Conservation (phyloP, 2,113 vertebrate species). For the Varanus komodoensis region DNA sequence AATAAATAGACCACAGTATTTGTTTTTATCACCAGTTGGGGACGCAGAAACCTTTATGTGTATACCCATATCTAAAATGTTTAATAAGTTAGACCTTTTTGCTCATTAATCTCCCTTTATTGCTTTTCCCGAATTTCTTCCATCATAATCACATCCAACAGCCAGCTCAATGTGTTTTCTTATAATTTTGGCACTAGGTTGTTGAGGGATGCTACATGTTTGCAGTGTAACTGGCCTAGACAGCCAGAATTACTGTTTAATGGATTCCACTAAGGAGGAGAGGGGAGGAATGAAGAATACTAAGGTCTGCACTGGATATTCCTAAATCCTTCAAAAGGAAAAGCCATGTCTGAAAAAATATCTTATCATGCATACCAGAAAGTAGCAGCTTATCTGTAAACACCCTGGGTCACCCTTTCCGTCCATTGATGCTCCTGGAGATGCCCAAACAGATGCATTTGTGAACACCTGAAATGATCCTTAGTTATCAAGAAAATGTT, state of each 20-base stretch:
- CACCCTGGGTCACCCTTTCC: neutral
- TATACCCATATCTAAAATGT: neutral
- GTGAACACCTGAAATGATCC: neutral
- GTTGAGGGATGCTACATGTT: neutral
- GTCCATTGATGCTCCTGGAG: neutral
- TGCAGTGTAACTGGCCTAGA: neutral
- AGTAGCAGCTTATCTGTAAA: neutral
- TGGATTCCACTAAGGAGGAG: neutral
- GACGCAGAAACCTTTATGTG: neutral
- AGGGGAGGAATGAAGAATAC: neutral
- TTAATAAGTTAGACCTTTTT: constrained; percentile 3
- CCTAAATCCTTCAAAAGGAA: neutral
- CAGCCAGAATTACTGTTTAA: neutral
- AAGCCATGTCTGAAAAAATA: neutral
- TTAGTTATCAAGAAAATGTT: neutral
- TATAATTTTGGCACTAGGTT: neutral
- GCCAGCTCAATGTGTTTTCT: neutral
- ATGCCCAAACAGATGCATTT: neutral
- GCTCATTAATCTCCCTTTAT: constrained; percentile 29
- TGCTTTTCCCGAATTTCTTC: constrained; percentile 3
- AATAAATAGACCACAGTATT: neutral
- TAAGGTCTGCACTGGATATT: neutral
- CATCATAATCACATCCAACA: neutral
- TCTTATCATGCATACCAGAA: neutral
- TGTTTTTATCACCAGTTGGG: neutral